Conservation (phyloP, 2,888 invertebrate species). For the Heliothis peltigera region DNA sequence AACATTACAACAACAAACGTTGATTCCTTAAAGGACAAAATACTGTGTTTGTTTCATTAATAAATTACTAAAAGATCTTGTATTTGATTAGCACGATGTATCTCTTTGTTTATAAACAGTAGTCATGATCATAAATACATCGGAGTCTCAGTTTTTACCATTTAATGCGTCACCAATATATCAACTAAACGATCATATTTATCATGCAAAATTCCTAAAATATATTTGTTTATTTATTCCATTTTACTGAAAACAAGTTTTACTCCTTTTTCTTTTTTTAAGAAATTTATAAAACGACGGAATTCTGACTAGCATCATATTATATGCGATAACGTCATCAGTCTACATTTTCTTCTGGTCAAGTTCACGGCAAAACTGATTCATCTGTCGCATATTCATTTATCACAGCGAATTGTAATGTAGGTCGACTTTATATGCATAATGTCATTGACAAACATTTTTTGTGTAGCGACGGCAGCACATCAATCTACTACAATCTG, state of each 20-base stretch:
- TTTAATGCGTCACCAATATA: constrained; percentile 25
- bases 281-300: background rate
- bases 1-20: constrained; percentile 10
- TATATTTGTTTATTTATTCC: background rate
- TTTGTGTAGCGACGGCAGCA: too few relatives aligned
- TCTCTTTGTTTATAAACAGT: constrained; percentile 48
- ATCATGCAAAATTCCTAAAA: constrained; percentile 17
- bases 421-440: constrained; percentile 25
- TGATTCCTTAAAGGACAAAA: constrained; percentile 2
- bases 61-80: constrained; percentile 4
- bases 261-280: constrained; percentile 20
- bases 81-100: constrained; percentile 23
- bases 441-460: constrained; percentile 22
- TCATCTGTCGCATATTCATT: constrained; percentile 4
- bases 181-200: constrained; percentile 23
- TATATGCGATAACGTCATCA: constrained; percentile 42
- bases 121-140: constrained; percentile 47
- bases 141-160: constrained; percentile 15
- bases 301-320: constrained; percentile 8
- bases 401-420: constrained; percentile 16
- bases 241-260: constrained; percentile 7
- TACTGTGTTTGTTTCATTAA: constrained; percentile 7
- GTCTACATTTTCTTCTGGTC: constrained; percentile 20
- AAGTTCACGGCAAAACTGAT: constrained; percentile 50
- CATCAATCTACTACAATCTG: too few relatives aligned